These are phyloP conservation scores for Encarsia formosa DNA, from an alignment of 2,888 invertebrate genomes.

Conservation along the genomic window DNA sequence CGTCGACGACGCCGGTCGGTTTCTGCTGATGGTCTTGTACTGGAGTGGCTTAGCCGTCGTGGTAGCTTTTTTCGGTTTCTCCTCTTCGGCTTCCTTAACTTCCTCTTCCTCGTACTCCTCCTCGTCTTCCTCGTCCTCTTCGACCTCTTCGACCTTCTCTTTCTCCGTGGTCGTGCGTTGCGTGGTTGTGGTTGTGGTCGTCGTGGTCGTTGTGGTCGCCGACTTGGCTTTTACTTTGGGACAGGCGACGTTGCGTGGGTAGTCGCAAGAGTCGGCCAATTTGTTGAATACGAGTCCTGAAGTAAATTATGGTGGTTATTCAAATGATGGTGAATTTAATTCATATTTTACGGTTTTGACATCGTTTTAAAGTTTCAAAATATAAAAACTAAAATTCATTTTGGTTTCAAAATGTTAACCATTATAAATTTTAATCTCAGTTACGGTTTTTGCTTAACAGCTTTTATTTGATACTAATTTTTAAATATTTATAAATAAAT, in stretches of 20 bases:
- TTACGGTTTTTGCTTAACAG: too few species aligned
- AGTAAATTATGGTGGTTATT: conserved; percentile 20
- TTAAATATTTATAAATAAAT: too few species aligned
- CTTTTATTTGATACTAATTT: too few species aligned
- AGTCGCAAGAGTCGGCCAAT: conserved; percentile 87
- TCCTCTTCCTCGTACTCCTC: conserved; percentile 55
- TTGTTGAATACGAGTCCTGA: conserved; percentile 85
- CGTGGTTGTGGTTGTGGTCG: conserved; percentile 54
- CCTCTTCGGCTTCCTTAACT: conserved; percentile 44
- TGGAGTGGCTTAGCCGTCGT: conserved; percentile 40
- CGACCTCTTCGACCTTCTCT: conserved; percentile 52
- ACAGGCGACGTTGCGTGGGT: conserved; percentile 81
- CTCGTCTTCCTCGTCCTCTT: conserved; percentile 50
- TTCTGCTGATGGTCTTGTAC: conserved; percentile 46
- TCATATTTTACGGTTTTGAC: background rate
- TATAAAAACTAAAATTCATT: conserved; percentile 6
- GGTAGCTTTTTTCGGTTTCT: conserved; percentile 46
- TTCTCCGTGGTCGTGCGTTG: conserved; percentile 54
- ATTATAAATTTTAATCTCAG: too few species aligned
- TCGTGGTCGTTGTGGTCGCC: conserved; percentile 51
- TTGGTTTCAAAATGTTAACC: conserved; percentile 1
- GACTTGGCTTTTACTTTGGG: conserved; percentile 59
- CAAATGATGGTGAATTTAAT: background rate
- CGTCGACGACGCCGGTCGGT: conserved; percentile 36
- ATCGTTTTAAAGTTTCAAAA: conserved; percentile 8